Evolutionary conservation across 2,113 vertebrate genomes (phyloP), one percentile per base, ranked within the genome.

Genomic region (Pandion haliaetus): DNA sequence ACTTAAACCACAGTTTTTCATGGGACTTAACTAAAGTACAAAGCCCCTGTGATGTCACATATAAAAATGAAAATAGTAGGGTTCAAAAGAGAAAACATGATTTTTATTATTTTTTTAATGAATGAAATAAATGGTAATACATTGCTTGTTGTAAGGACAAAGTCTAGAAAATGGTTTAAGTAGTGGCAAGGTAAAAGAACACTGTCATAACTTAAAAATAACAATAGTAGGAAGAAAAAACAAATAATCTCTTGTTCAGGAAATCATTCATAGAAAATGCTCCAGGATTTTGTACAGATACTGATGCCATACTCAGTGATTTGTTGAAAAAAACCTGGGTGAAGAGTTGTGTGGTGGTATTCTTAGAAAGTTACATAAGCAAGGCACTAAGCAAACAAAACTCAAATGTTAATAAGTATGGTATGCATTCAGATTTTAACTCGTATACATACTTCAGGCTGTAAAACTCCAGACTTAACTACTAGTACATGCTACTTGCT

Each of bases 31-130:
- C 34, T 72, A 29, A 44, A 93, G 32, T 58, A 73, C 49, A 77
- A 63, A 62, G 38, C 24, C 40, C 4, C 2, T 52, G 28, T 28
- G 14, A 34, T 42, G 12, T 54, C 0, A 0, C 28, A 9, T 66
- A 34, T 34, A 94, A 87, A 91, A 91, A 63, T 26, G 4, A 73
- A 36, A 87, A 61, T 28, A 4, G 1, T 23, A 45, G 47, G 14
- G 10, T 91, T 94, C 40, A 85, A 45, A 85, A 74, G 44, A 74
- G 25, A 78, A 67, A 74, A 40, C 0, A 0, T 18, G 3, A 1
- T 13, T 23, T 57, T 82, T 57, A 28, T 70, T 86, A 12, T 7
- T 70, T 66, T 58, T 63, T 61, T 34, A 57, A 57, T 79, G 18
- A 67, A 93, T 52, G 15, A 92, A 96, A 47, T 72, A 88, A 86